phyloP scores from a whole-genome alignment of 2,888 invertebrate genomes.

The Philonicus albiceps region DNA sequence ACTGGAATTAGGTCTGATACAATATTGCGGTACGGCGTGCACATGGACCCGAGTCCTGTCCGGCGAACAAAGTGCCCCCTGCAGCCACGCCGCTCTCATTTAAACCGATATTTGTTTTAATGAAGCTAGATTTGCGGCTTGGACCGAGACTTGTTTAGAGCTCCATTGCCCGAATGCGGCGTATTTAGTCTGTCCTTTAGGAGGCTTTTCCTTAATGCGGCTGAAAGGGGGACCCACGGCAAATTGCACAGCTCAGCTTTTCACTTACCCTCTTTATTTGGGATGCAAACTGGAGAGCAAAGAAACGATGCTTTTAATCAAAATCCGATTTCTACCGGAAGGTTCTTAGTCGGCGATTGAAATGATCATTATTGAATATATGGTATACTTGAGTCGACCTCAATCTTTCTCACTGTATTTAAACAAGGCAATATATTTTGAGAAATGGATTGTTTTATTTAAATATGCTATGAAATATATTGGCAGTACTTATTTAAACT shows the following conservation, averaged over 20 bases:
- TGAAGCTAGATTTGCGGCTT: not conserved
- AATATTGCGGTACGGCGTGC: not conserved
- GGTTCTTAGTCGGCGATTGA: not conserved
- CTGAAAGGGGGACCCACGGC: not conserved
- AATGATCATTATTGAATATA: not conserved
- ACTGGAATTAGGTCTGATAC: constrained; percentile 19
- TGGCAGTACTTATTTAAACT: too few relatives aligned
- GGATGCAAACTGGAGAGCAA: not conserved
- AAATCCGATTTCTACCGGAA: not conserved
- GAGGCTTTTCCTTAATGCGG: not conserved
- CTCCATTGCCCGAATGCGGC: not conserved
- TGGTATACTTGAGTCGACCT: not conserved
- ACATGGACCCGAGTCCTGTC: not conserved
- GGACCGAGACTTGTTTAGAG: not conserved
- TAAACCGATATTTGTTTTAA: not conserved
- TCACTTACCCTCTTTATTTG: not conserved
- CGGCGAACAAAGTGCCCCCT: not conserved
- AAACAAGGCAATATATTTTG: too few relatives aligned
- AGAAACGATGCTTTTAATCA: not conserved
- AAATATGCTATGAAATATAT: too few relatives aligned
- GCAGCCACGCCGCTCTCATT: not conserved
- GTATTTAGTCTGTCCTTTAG: not conserved
- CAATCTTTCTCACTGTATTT: too few relatives aligned
- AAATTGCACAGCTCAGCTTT: not conserved
- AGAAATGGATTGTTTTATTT: too few relatives aligned